Evolutionary conservation across 2,113 vertebrate genomes (phyloP).

Genomic region (Gyps fulvus): DNA sequence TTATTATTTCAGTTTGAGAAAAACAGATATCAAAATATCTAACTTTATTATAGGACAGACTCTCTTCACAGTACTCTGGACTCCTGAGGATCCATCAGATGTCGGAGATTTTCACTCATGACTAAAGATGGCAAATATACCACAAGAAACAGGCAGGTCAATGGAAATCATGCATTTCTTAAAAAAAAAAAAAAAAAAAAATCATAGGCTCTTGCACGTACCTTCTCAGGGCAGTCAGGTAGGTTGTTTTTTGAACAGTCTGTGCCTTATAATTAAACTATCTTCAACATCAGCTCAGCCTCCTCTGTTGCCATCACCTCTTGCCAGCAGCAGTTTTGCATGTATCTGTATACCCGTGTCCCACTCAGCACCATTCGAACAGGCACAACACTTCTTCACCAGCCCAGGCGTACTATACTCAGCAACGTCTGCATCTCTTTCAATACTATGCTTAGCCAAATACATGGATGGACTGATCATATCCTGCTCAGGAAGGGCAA

Average conservation of each 20-base stretch:
- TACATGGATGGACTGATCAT: not conserved
- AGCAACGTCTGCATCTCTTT: not conserved
- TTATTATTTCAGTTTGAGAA: not conserved
- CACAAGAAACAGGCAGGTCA: not conserved
- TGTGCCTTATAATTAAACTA: not conserved
- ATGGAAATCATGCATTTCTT: not conserved
- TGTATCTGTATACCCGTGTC: not conserved
- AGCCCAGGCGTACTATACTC: not conserved
- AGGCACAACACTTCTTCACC: not conserved
- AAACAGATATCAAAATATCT: not conserved
- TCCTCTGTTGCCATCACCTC: not conserved
- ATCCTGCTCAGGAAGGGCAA: not conserved
- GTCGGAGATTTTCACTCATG: not conserved
- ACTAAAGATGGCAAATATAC: not conserved
- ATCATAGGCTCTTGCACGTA: not conserved
- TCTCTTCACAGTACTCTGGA: not conserved
- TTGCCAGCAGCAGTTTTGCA: not conserved
- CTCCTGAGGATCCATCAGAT: not conserved
- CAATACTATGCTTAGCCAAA: not conserved
- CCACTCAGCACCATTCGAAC: not conserved
- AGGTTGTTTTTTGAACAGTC: not conserved
- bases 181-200: not conserved
- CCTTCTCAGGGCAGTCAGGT: not conserved
- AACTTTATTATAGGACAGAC: not conserved
- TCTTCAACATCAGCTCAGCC: not conserved